These are phyloP conservation scores for Procambarus clarkii DNA, from an alignment of 1,140 invertebrate species.

Conservation along the genomic window DNA sequence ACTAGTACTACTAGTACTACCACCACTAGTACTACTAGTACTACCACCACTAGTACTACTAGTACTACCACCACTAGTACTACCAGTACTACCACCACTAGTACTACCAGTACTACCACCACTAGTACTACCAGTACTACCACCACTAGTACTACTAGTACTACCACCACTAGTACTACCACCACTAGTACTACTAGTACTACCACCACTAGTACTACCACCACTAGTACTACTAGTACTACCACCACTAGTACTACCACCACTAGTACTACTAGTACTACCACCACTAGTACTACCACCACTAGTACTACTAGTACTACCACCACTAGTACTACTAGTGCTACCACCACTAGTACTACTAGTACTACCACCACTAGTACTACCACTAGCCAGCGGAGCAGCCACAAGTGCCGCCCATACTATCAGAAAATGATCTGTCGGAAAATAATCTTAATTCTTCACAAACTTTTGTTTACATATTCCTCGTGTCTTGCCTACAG, in stretches of 20 bases:
- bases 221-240: constrained; percentile 4
- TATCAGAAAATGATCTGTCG: neutral
- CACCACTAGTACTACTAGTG: too few relatives aligned
- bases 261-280: constrained; percentile 8
- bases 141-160: constrained; percentile 2
- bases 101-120: constrained; percentile 5
- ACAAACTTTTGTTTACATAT: too few relatives aligned
- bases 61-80: neutral
- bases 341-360: neutral
- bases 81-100: too few relatives aligned
- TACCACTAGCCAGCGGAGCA: neutral
- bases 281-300: too few relatives aligned
- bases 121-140: too few relatives aligned
- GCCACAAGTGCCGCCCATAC: neutral
- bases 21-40: too few relatives aligned
- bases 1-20: constrained; percentile 11
- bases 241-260: too few relatives aligned
- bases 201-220: neutral
- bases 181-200: constrained; percentile 6
- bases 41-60: neutral
- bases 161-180: neutral
- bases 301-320: constrained; percentile 11
- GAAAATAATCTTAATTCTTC: too few relatives aligned
- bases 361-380: constrained; percentile 4
- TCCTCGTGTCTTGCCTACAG: too few relatives aligned